Evolutionary conservation across 2,888 invertebrate species (phyloP).

Genomic region (Gandaritis pyraliata): DNA sequence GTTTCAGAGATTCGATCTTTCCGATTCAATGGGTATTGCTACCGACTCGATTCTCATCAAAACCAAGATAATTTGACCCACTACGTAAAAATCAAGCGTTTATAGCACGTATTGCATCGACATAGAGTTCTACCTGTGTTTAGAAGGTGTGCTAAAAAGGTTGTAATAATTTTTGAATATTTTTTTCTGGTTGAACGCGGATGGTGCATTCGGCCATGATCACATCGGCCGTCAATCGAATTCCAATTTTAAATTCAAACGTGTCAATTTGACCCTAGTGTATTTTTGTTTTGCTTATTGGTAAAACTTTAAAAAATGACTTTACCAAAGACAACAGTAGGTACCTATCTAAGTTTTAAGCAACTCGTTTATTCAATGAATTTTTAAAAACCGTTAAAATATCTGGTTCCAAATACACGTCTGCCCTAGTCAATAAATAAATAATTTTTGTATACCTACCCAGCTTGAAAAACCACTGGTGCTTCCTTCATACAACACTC

Average conservation of each 20-base stretch:
- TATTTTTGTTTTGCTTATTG: conserved; percentile 21
- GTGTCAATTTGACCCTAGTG: conserved; percentile 64
- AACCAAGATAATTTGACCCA: conserved; percentile 16
- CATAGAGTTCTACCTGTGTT: conserved; percentile 7
- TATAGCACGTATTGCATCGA: conserved; percentile 15
- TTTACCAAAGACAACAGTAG: no score
- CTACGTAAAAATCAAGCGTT: conserved; percentile 18
- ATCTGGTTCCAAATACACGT: no score
- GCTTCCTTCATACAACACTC: no score
- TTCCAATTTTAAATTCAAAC: conserved; percentile 60
- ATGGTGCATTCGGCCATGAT: conserved; percentile 56
- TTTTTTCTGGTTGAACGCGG: conserved; percentile 68
- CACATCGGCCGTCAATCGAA: conserved; percentile 61
- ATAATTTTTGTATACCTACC: no score
- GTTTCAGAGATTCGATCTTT: conserved; percentile 73
- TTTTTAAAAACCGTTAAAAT: no score
- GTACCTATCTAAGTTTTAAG: no score
- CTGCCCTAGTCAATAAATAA: no score
- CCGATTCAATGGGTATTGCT: conserved; percentile 69
- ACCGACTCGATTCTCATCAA: conserved; percentile 52
- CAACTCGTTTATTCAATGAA: no score
- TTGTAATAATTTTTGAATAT: conserved; percentile 54
- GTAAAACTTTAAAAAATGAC: no score
- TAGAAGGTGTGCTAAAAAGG: not conserved
- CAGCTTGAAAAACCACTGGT: no score